These are phyloP conservation scores for Coryphaenoides rupestris DNA, from an alignment of 2,113 vertebrate species.

Conservation along the genomic window DNA sequence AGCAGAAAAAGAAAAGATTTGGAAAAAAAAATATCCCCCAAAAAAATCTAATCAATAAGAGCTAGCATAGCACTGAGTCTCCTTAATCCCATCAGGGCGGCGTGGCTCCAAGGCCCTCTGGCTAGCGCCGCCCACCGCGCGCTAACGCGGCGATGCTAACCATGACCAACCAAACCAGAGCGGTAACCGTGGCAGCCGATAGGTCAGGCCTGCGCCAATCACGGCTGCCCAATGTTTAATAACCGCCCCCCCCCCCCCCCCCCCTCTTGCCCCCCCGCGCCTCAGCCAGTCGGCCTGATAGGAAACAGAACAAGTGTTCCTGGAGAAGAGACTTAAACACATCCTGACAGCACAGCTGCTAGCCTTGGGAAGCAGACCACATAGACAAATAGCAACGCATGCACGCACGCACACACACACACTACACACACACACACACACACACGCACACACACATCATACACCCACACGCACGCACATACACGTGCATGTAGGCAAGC, in stretches of 20 bases:
- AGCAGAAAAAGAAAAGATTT: too few relatives aligned
- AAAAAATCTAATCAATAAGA: too few relatives aligned
- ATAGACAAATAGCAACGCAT: slow-evolving; percentile 19
- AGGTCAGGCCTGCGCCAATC: slow-evolving; percentile 46
- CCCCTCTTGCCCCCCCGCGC: slow-evolving; percentile 21
- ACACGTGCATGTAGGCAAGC: too few relatives aligned
- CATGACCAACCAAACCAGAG: slow-evolving; percentile 42
- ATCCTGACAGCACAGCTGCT: slow-evolving; percentile 59
- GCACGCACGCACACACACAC: slow-evolving; percentile 21
- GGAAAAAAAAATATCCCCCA: too few relatives aligned
- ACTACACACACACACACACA: slow-evolving; percentile 18
- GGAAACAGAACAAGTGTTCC: slow-evolving; percentile 61
- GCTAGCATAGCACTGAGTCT: slow-evolving; percentile 44
- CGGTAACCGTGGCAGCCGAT: slow-evolving; percentile 35
- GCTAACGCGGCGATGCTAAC: slow-evolving; percentile 46
- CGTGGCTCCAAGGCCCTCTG: slow-evolving; percentile 21
- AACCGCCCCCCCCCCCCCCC: slow-evolving; percentile 46
- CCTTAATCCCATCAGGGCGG: slow-evolving; percentile 47
- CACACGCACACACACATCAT: slow-evolving; percentile 13
- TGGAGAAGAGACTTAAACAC: slow-evolving; percentile 52
- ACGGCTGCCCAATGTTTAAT: slow-evolving; percentile 47
- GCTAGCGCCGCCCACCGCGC: slow-evolving; percentile 31
- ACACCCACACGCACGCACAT: slow-evolving; percentile 12
- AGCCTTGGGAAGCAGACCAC: slow-evolving; percentile 50
- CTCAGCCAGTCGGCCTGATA: slow-evolving; percentile 45